Evolutionary conservation across 2,113 vertebrate genomes (phyloP).

Genomic region (Phylloscopus whistleri): DNA sequence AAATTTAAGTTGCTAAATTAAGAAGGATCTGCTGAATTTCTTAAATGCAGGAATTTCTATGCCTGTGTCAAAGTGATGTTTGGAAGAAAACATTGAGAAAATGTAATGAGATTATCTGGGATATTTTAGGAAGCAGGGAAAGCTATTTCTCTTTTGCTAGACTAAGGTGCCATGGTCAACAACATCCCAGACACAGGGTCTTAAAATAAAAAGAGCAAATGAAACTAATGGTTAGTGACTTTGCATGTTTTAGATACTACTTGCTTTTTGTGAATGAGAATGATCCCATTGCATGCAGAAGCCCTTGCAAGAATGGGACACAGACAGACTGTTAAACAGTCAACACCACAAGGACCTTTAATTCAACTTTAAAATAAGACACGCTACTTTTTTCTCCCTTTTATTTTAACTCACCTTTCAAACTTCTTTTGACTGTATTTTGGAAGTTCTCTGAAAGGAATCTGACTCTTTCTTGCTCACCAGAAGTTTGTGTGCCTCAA

Average conservation of each 20-base stretch:
- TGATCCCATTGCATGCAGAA: not conserved
- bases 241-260: not conserved
- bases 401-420: not conserved
- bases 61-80: not conserved
- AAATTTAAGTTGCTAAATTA: not conserved
- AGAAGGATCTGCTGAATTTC: fast-evolving
- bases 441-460: not conserved
- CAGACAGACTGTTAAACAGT: not conserved
- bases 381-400: not conserved
- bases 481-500: not conserved
- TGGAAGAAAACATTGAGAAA: not conserved
- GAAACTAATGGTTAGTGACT: not conserved
- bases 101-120: not conserved
- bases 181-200: not conserved
- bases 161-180: not conserved
- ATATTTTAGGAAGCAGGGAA: not conserved
- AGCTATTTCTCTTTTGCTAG: not conserved
- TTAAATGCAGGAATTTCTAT: not conserved
- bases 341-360: not conserved
- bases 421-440: not conserved
- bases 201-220: not conserved
- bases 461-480: not conserved
- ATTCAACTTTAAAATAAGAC: not conserved
- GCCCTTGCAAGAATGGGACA: not conserved
- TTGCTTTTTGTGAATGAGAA: not conserved